phyloP scores from a whole-genome alignment of 2,888 invertebrate species.

The Norana najaformis region DNA sequence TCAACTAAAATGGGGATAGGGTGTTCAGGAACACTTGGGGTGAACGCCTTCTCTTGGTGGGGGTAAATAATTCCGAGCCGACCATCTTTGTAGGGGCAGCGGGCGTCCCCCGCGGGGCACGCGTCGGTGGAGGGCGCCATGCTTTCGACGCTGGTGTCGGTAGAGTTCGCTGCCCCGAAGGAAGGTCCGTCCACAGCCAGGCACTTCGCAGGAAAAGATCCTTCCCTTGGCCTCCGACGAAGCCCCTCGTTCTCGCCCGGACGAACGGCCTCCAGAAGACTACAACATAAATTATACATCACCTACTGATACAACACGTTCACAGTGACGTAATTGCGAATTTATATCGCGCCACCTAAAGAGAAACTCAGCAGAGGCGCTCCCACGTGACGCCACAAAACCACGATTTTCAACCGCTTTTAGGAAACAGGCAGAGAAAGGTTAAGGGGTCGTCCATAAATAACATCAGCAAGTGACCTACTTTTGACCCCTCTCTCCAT shows the following conservation, averaged over 20 bases:
- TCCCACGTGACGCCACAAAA: too few relatives aligned
- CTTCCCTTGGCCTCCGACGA: not conserved
- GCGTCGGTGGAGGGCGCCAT: not conserved
- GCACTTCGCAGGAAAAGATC: not conserved
- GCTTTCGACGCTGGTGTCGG: not conserved
- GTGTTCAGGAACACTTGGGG: too few relatives aligned
- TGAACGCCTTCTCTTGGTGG: too few relatives aligned
- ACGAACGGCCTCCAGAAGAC: not conserved
- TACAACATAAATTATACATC: not conserved
- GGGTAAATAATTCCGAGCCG: too few relatives aligned
- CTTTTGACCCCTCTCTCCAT: too few relatives aligned
- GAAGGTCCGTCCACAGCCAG: not conserved
- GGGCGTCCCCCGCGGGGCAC: not conserved
- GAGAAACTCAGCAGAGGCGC: not conserved
- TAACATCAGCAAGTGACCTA: too few relatives aligned
- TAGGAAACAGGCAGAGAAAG: too few relatives aligned
- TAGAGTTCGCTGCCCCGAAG: not conserved
- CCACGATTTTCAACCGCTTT: too few relatives aligned
- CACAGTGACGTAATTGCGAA: not conserved
- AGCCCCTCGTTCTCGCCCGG: not conserved
- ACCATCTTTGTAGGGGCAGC: not conserved
- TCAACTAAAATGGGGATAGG: too few relatives aligned
- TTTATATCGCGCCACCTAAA: not conserved
- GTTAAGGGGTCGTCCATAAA: too few relatives aligned
- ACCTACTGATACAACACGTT: not conserved